phyloP scores from a whole-genome alignment of 2,797 vertebrate genomes.

The Mionectes olivaceus region DNA sequence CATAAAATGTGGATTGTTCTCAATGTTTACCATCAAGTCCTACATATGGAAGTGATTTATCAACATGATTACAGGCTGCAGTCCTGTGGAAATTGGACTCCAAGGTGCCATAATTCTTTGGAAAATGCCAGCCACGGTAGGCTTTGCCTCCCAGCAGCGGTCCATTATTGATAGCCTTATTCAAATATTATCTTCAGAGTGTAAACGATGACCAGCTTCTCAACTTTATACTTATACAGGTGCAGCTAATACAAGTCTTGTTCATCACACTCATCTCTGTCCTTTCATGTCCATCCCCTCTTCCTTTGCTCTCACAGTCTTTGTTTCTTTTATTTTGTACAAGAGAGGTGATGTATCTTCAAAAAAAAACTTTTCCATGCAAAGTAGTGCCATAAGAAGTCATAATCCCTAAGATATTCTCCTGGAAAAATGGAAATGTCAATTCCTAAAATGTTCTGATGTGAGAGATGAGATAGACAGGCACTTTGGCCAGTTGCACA shows the following conservation, averaged over 20 bases:
- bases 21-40: slow-evolving; percentile 34
- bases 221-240: not conserved
- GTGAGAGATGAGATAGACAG: not conserved
- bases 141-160: not conserved
- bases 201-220: slow-evolving; percentile 27
- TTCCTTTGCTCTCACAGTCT: not conserved
- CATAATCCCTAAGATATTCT: not conserved
- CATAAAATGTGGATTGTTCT: slow-evolving; percentile 44
- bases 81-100: slow-evolving; percentile 39
- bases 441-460: not conserved
- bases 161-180: slow-evolving; percentile 54
- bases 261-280: not conserved
- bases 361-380: not conserved
- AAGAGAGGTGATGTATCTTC: not conserved
- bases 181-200: slow-evolving; percentile 38
- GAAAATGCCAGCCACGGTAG: slow-evolving; percentile 13
- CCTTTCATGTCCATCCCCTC: not conserved
- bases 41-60: slow-evolving; percentile 48
- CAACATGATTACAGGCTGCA: slow-evolving; percentile 40
- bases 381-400: not conserved
- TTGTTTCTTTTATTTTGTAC: not conserved
- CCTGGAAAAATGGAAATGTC: not conserved
- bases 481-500: not conserved
- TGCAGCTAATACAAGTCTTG: not conserved
- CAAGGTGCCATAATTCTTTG: slow-evolving; percentile 45